Base-by-base conservation (phyloP, 2,797 vertebrate genomes). In the Labeo calbasu region DNA sequence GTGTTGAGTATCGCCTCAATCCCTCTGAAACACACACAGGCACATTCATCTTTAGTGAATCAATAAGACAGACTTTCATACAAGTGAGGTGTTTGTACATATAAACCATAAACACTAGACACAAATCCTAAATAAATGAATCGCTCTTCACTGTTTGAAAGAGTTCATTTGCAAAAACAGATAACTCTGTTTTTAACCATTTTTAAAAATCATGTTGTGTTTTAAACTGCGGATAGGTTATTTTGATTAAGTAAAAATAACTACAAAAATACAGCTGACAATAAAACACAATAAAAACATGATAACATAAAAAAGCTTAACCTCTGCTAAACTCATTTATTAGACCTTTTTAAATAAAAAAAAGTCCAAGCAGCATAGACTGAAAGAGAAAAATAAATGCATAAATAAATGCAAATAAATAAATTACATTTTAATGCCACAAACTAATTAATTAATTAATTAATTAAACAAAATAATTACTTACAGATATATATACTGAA, bases 1-100 rank as follows among this genome's bases (percentile, higher is more conserved):
- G 70, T 55, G 71, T 73, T n/a, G 21, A 73, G 71, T 40, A 68
- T 77, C 23, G 14, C 15, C 77, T 66, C 51, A 32, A 12, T 19
- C 53, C 11, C 10, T 59, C 79, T 46, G 14, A 50, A 79, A n/a
- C 28, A 17, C 8, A 61, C 53, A 77, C 25, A 71, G 4, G 32
- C 23, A 57, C 65, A 23, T 11, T 15, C 36, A n/a, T 21, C 17
- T 32, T 2, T 21, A 3, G 59, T 32, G 9, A 48, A 25, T 12
- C 15, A 28, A 15, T 5, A 32, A 66, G 17, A n/a, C 25, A 36
- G 32, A 17, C 12, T 82, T 71, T 14, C 9, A 59, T 21, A 51
- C 48, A 19, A 66, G 57, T 25, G 14, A 51, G 46, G 25, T 75
- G 59, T 43, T 75, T 53, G 65, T 43, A 12, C 46, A 14, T 25